These are phyloP conservation scores for Odocoileus hemionus DNA, from an alignment of 2,113 vertebrate genomes.

Conservation along the genomic window DNA sequence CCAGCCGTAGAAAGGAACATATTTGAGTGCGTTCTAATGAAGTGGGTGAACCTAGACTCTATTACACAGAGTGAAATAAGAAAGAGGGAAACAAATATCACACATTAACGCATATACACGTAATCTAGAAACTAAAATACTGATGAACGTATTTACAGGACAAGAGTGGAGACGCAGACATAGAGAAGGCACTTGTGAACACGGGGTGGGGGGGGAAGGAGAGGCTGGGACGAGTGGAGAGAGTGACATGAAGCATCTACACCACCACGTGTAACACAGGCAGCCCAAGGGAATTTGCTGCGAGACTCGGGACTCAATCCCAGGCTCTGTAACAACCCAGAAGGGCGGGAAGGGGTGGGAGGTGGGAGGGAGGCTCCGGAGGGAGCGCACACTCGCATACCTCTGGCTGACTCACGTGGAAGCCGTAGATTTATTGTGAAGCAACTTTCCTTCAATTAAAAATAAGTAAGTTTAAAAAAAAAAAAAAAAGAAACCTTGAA, in stretches of 20 bases:
- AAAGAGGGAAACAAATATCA: neutral
- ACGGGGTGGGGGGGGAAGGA: neutral
- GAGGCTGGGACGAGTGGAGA: fast-evolving
- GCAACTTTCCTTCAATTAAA: neutral
- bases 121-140: neutral
- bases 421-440: neutral
- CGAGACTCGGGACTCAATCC: fast-evolving
- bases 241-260: fast-evolving
- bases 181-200: no score
- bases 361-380: neutral
- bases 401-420: neutral
- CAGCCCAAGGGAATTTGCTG: fast-evolving
- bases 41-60: neutral
- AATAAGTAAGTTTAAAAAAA: neutral
- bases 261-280: fast-evolving
- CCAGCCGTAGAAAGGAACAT: neutral
- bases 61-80: neutral
- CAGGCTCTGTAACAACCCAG: no score
- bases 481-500: neutral
- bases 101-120: neutral
- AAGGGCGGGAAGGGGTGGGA: neutral
- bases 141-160: neutral
- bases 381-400: neutral
- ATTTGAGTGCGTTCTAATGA: neutral
- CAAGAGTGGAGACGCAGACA: neutral